A percentile compares a stretch with the other conserved stretches of the same genome.
Conservation (phyloP, 1,140 invertebrate species). For the Anadara kagoshimensis region DNA sequence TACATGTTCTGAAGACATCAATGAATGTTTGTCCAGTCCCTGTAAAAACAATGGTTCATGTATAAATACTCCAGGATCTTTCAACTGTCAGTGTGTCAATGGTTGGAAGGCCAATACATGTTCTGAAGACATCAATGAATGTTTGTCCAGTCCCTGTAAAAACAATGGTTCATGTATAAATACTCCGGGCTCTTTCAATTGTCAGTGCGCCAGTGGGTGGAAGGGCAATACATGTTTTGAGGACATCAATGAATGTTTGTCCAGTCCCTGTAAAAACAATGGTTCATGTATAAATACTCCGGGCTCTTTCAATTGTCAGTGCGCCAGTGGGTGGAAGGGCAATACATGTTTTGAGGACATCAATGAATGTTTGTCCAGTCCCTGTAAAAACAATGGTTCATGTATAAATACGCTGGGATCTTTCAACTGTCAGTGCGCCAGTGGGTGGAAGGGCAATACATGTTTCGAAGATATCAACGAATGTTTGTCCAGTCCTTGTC, state of each 20-base stretch:
- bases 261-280: constrained; percentile 9
- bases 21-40: constrained; percentile 22
- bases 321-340: constrained; percentile 8
- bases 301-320: constrained; percentile 18
- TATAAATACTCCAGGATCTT: background rate
- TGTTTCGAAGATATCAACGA: constrained; percentile 42
- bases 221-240: background rate
- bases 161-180: constrained; percentile 23
- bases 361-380: constrained; percentile 62
- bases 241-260: constrained; percentile 15
- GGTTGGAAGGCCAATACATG: background rate
- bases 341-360: constrained; percentile 73
- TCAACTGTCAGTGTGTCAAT: background rate
- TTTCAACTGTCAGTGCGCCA: constrained; percentile 74
- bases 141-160: constrained; percentile 2
- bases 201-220: constrained; percentile 5
- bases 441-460: constrained; percentile 77
- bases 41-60: constrained; percentile 13
- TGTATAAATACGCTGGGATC: constrained; percentile 50
- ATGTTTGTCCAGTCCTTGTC: constrained; percentile 34
- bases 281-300: constrained; percentile 19
- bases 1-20: constrained; percentile 10
- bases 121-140: constrained; percentile 3
- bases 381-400: constrained; percentile 62
- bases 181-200: constrained; percentile 17